phyloP scores from a whole-genome alignment of 2,113 vertebrate genomes.

The Rhagologus leucostigma region DNA sequence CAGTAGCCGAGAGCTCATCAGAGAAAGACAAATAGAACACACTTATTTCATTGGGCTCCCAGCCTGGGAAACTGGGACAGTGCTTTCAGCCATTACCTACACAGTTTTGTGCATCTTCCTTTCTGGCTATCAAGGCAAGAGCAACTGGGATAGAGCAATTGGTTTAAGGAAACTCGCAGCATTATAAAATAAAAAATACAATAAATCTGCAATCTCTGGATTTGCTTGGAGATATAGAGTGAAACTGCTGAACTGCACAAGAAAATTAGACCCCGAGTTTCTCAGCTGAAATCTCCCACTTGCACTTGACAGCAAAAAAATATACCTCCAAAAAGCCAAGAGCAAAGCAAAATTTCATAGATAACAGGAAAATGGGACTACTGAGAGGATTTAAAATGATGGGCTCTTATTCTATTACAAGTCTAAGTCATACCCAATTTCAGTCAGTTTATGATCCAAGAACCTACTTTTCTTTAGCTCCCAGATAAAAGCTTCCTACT shows the following conservation, averaged over 20 bases:
- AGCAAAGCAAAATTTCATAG: background rate
- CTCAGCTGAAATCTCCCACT: background rate
- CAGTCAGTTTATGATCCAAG: background rate
- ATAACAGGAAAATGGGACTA: background rate
- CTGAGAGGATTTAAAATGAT: background rate
- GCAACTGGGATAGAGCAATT: background rate
- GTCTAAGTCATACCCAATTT: background rate
- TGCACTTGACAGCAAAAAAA: background rate
- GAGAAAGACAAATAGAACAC: background rate
- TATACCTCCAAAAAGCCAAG: background rate
- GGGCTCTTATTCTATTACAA: background rate
- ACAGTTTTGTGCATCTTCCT: background rate
- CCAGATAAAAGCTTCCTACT: background rate
- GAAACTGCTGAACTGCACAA: background rate
- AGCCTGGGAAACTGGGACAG: background rate
- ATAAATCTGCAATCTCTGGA: background rate
- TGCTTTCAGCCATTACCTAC: background rate
- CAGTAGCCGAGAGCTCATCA: background rate
- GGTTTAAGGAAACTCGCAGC: background rate
- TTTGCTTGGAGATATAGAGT: background rate
- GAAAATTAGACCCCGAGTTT: background rate
- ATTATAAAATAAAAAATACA: background rate
- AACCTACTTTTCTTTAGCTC: background rate
- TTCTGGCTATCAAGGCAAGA: background rate
- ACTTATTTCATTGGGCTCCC: fast-evolving